These are phyloP conservation scores for Ophioninae sp. DNA, from an alignment of 2,888 invertebrate species.

Conservation along the genomic window DNA sequence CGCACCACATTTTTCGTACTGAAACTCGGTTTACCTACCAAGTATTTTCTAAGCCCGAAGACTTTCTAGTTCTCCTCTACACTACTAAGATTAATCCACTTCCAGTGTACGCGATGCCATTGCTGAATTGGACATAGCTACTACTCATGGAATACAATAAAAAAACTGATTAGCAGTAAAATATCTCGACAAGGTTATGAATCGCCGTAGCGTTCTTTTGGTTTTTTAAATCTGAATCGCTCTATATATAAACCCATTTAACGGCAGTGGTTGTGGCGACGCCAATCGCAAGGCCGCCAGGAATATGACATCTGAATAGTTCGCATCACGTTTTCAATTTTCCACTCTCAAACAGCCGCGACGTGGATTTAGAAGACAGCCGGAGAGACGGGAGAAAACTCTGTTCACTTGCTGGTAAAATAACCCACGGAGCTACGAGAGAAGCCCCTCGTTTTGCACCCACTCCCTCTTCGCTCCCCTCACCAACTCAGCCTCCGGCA, in stretches of 20 bases:
- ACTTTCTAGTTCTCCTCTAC: no score
- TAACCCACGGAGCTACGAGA: slow-evolving; percentile 33
- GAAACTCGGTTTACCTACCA: no score
- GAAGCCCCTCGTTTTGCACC: neutral
- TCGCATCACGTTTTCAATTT: slow-evolving; percentile 79
- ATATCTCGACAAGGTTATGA: neutral
- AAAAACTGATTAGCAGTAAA: neutral
- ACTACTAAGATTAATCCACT: neutral
- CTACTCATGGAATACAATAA: neutral
- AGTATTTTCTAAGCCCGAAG: no score
- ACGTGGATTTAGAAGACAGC: slow-evolving; percentile 24
- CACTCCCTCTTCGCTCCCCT: neutral
- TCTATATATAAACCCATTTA: slow-evolving; percentile 28
- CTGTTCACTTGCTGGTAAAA: slow-evolving; percentile 47
- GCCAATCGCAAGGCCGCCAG: slow-evolving; percentile 46
- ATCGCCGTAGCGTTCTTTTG: neutral
- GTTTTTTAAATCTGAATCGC: neutral
- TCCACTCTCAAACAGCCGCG: slow-evolving; percentile 69
- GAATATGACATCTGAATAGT: slow-evolving; percentile 77
- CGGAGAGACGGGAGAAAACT: slow-evolving; percentile 34
- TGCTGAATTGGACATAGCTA: neutral
- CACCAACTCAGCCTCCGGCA: slow-evolving; percentile 14
- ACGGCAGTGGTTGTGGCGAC: slow-evolving; percentile 35
- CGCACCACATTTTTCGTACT: no score
- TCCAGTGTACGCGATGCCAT: neutral